Evolutionary conservation across 2,888 invertebrate species (phyloP), one percentile per base, ranked within the genome.

Genomic region (Tiliacea citrago): DNA sequence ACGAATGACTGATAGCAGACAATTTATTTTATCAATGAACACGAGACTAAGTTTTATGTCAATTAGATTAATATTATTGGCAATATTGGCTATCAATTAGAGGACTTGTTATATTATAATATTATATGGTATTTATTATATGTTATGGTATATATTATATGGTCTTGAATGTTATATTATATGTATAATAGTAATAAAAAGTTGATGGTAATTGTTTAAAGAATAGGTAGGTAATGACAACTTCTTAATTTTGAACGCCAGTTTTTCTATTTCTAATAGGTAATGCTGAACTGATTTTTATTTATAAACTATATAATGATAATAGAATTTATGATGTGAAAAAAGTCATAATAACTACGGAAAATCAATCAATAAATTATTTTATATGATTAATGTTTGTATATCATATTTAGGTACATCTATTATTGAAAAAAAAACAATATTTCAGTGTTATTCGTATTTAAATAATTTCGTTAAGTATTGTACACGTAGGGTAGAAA

Each of bases 31-130:
- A 79, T 79, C 55, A 39, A 21, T 8, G 3, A 18, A 18, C 72
- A 72, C 49, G 62, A 62, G 55, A 71, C 62, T 62, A 21, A 12
- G 42, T 49, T 62, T 71, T 57, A 79, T 62, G 12, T 21, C 61
- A 49, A n/a, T 51, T 18, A 24, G 39, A 78, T 79, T 62, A 62
- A n/a, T 51, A 51, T 57, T 35, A 45, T 29, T 51, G 21, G 24
- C 35, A 51, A 51, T 35, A 45, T 29, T 51, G 21, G 24, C 35
- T 55, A 18, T 62, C 42, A 35, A 73, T 58, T 42, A 7, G 2
- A 35, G n/a, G 35, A 53, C n/a, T n/a, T n/a, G n/a, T n/a, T n/a
- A n/a, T n/a, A n/a, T n/a, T n/a, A n/a, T n/a, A n/a, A n/a, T n/a
- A n/a, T n/a, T n/a, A n/a, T n/a, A n/a, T n/a, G n/a, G n/a, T n/a